Evolutionary conservation across 2,888 invertebrate genomes (phyloP), one percentile per base, ranked within the genome.

Genomic region (Agrochola circellaris): DNA sequence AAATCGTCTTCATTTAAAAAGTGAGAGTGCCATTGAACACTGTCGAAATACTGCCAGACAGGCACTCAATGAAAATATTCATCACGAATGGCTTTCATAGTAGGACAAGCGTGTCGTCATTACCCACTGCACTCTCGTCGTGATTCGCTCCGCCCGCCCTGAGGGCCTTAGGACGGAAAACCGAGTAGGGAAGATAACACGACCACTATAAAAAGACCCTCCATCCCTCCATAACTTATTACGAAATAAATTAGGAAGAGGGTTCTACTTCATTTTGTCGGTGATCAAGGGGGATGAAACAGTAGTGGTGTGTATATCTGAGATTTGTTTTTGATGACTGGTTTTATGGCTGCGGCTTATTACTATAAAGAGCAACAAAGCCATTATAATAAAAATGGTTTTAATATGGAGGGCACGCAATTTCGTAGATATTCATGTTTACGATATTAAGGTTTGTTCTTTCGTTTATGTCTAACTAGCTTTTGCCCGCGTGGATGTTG

Each of bases 121-220:
- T 88, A 88, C 77, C 72, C 81, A 84, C 72, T 78, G 82, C 84
- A 79, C 84, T 83, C 74, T 77, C 74, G 83, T 86, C 87, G 90
- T 87, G 91, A 90, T 92, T 91, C 90, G 90, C 90, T 89, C 89
- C 90, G 89, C 90, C 90, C 90, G 82, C 82, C 83, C 82, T 60
- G 73, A 82, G 85, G 79, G 83, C 81, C 79, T 84, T 83, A 67
- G 72, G 85, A 81, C 88, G 88, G 88, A 87, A 81, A 75, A 80
- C 72, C 70, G 69, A 71, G 54, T 73, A 72, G 88, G 87, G 84
- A 87, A 86, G 75, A 76, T 78, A 71, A 62, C 73, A 71, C 65
- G 84, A 84, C 86, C 82, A 84, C 20, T 79, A 15, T 83, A 75
- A 71, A 13, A 73, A 79, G 88, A 83, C 72, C 88, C 82, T 56